Evolutionary conservation across 2,797 vertebrate genomes (phyloP), one percentile per base, ranked within the genome.

Genomic region (Tokudaia tokunoshimensis): DNA sequence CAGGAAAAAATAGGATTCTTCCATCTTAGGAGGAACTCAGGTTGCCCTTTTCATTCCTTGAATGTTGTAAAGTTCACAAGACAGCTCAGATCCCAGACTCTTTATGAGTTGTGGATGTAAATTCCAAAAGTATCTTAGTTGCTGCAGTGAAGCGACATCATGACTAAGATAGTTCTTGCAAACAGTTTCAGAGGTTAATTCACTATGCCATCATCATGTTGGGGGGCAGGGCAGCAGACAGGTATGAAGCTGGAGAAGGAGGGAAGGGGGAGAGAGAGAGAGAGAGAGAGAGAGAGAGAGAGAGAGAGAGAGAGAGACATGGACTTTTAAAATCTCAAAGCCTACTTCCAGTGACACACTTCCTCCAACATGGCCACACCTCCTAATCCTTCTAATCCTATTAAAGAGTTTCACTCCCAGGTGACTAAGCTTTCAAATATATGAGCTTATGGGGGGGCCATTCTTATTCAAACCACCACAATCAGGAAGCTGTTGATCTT

Each of bases 71-170:
- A 75, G 44, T 92, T 90, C 80, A 63, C 63, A 75, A 57, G 91
- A 76, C 4, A 76, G 83, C 37, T 92, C 7, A 1, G 84, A 86
- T 93, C 61, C 70, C 75, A 80, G 70, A 44, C n/a, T 89, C 47
- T 84, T 82, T n/a, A 20, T 81, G 72, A 79, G 44, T 74, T 94
- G 70, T 88, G 55, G 8, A 24, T 74, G 72, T 96, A 11, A 78
- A 5, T 44, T 34, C 57, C 34, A 91, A 15, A 31, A 34, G 50
- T 3, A 22, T 85, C 44, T n/a, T 34, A 85, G 44, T 85, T 12
- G 11, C 31, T 67, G 63, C 63, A 24, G 31, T n/a, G 19, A 70
- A 22, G 63, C 52, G 83, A 22, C 1, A 8, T 2, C 63, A 67
- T n/a, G 19, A n/a, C 63, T 31, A 52, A n/a, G 12, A 50, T 26